Evolutionary conservation across 2,113 vertebrate species (phyloP).

Genomic region (Mastomys natalensis): DNA sequence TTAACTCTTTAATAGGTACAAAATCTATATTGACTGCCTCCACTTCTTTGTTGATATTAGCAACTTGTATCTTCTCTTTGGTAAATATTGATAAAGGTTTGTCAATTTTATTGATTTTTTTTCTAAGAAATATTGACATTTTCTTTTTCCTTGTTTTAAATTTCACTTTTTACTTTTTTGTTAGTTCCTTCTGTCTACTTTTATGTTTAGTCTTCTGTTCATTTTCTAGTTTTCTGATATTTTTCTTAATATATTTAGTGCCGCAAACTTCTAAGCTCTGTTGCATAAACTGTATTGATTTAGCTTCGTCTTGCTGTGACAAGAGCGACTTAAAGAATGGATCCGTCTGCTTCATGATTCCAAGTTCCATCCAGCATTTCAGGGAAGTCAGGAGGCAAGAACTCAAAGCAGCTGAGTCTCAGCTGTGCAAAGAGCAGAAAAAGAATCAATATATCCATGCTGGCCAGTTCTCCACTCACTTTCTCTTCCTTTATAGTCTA

Average conservation of each 20-base stretch:
- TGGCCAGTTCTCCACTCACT: not conserved
- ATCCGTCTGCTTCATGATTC: not conserved
- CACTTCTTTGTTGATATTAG: not conserved
- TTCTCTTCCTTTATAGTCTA: not conserved
- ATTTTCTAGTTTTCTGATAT: not conserved
- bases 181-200: not conserved
- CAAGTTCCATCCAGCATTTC: not conserved
- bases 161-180: slow-evolving; percentile 14
- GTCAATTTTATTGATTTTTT: slow-evolving; percentile 24
- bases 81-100: slow-evolving; percentile 32
- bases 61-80: not conserved
- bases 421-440: not conserved
- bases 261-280: slow-evolving; percentile 12
- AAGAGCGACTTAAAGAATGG: not conserved
- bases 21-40: not conserved
- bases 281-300: not conserved
- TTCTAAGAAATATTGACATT: slow-evolving; percentile 10
- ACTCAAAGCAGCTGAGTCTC: not conserved
- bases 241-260: slow-evolving; percentile 25
- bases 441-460: not conserved
- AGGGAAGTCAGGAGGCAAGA: not conserved
- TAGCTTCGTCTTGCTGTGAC: not conserved
- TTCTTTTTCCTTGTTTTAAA: slow-evolving; percentile 27
- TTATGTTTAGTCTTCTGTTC: not conserved
- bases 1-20: slow-evolving; percentile 12